Base-by-base conservation (phyloP, 2,797 vertebrate species). In the Eremophila alpestris region DNA sequence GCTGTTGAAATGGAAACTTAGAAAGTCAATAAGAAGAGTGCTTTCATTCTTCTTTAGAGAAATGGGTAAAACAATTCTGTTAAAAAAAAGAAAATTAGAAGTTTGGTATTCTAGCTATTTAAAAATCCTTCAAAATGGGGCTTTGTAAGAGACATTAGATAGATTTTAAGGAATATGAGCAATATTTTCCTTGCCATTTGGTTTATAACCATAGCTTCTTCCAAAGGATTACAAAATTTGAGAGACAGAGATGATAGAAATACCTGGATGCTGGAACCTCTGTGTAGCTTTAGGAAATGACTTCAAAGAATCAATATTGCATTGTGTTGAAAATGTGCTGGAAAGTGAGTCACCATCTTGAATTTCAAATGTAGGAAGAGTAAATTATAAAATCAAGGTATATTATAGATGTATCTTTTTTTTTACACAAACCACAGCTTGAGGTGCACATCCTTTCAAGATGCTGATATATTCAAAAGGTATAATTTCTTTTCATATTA, bases 281-380 rank as follows among this genome's bases (percentile, higher is more conserved):
- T 41, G 5, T 86, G n/a, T 48, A 58, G 24, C 8, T 81, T 54
- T 40, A 75, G 41, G 29, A 83, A 77, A 79, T 70, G 82, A 83
- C 34, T 85, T 89, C 26, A 38, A 27, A 74, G 56, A 81, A 46
- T 36, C 38, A 78, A 34, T 67, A 60, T 58, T 74, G 7, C 41
- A 15, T 80, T 83, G 38, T 79, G 34, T 74, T 83, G 73, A 52
- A 93, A 84, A 68, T 13, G 9, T 48, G 38, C 38, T 83, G 45
- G 41, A 87, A 86, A 85, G 45, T 91, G 69, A 89, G 77, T 95
- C 38, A 65, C 74, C 67, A 84, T 64, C 49, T 88, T 78, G 54
- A 62, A 68, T 87, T 83, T 90, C 23, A 67, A 87, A 83, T 60
- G n/a, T 29, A 73, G 56, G 55, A 93, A 64, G 7, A 58, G 49